Base-by-base conservation (phyloP, 2,797 vertebrate genomes). In the Channallabes apus region DNA sequence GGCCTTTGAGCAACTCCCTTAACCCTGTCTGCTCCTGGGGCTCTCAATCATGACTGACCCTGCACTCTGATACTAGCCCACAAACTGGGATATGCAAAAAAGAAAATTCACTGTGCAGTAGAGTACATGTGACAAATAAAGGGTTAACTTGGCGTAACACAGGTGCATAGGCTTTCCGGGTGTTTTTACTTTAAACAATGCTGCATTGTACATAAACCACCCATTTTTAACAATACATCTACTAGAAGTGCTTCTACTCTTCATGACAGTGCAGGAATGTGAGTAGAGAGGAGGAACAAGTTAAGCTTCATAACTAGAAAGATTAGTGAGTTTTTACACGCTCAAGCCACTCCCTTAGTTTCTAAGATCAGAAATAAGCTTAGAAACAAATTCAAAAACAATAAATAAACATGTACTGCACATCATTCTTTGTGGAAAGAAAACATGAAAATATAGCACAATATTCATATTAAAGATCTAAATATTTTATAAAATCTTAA, bases 261-360 rank as follows among this genome's bases (percentile, higher is more conserved):
- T 78, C 35, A 64, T 83, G 72, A 92, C 86, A 91, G 92, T 87
- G 69, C 75, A 92, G 87, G 92, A 93, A 93, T 92, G 90, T 59
- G n/a, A 51, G 24, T 56, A 7, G 3, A 38, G 18, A 32, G 20
- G 79, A 56, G 69, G 8, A 88, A 80, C 83, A 29, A 71, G 81
- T 79, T 80, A 56, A 58, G 38, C 24, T 67, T 59, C 61, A 67
- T 72, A 27, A 29, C 81, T n/a, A 62, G 24, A 54, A n/a, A 46
- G 67, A 59, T 68, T 29, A n/a, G n/a, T 29, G 51, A 35, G 35
- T 58, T 82, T 84, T 80, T 80, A 22, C 9, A 35, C 24, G 18
- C 20, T 67, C 17, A 32, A 86, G 71, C 82, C 75, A 75, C 72
- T 46, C 84, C 82, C 68, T 54, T 62, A 11, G 22, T 84, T 24